phyloP scores from a whole-genome alignment of 2,113 vertebrate species.

The Clarias macrocephalus region DNA sequence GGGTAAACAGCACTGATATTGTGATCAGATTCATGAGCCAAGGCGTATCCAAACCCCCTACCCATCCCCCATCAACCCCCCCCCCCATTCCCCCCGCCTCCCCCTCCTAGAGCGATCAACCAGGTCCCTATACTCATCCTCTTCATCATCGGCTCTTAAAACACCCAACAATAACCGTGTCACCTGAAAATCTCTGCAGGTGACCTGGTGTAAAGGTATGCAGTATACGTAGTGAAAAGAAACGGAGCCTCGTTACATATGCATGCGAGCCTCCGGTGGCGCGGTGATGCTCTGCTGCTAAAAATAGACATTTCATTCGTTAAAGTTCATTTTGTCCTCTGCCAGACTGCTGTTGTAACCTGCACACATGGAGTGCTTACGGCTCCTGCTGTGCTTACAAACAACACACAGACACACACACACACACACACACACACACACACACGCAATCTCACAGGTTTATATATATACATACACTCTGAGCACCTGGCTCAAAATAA shows the following conservation, averaged over 20 bases:
- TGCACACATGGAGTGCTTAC: slow-evolving; percentile 30
- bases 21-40: no score
- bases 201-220: no score
- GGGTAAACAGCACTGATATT: no score
- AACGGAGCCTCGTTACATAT: slow-evolving; percentile 31
- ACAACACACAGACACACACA: slow-evolving; percentile 5
- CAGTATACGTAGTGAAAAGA: no score
- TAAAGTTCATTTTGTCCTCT: slow-evolving; percentile 52
- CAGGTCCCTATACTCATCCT: no score
- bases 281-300: slow-evolving; percentile 57
- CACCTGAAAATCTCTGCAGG: no score
- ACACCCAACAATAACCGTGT: no score
- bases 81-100: no score
- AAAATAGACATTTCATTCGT: slow-evolving; percentile 58
- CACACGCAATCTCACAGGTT: not conserved
- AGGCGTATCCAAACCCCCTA: no score
- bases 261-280: slow-evolving; percentile 56
- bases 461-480: not conserved
- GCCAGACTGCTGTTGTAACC: slow-evolving; percentile 43
- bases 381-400: slow-evolving; percentile 29
- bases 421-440: not conserved
- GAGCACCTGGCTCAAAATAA: not conserved
- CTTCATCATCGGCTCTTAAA: no score
- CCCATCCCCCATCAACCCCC: no score
- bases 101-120: no score